Evolutionary conservation across 2,888 invertebrate genomes (phyloP).

Genomic region (Andricus quercusramuli): DNA sequence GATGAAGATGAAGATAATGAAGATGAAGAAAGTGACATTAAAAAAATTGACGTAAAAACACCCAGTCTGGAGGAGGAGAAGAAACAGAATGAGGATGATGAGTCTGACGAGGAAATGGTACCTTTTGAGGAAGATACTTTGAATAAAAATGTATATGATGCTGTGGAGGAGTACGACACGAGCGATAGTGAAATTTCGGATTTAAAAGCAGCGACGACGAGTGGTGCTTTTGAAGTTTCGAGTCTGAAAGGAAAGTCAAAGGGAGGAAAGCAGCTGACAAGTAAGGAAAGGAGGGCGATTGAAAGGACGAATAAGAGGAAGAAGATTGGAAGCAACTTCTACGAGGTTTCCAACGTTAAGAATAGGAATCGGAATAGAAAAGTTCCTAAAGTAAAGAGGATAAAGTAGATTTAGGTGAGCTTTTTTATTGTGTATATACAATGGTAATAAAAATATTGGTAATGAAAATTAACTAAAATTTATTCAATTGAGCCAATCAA

Average conservation of each 20-base stretch:
- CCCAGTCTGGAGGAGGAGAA: constrained; percentile 6
- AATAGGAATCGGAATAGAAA: constrained; percentile 90
- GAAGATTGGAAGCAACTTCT: constrained; percentile 93
- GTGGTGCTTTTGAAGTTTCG: constrained; percentile 77
- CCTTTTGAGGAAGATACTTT: constrained; percentile 76
- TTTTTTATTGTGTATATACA: constrained; percentile 18
- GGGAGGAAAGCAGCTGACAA: constrained; percentile 83
- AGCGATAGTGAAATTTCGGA: constrained; percentile 80
- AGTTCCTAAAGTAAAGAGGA: constrained; percentile 67
- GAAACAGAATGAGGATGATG: constrained; percentile 43
- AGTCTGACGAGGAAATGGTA: constrained; percentile 61
- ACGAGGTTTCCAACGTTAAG: constrained; percentile 93
- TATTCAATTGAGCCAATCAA: neutral
- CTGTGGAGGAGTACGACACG: constrained; percentile 78
- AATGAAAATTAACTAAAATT: neutral
- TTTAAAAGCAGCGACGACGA: constrained; percentile 78
- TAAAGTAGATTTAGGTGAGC: constrained; percentile 44
- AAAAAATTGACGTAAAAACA: constrained; percentile 69
- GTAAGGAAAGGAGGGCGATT: constrained; percentile 87
- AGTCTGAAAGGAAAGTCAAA: constrained; percentile 76
- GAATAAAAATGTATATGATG: constrained; percentile 71
- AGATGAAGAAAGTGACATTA: constrained; percentile 59
- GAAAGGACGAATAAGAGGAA: constrained; percentile 88
- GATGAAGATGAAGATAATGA: too few species aligned
- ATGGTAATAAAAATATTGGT: neutral